These are phyloP conservation scores for Zophobas morio DNA, from an alignment of 1,140 invertebrate species.

Conservation along the genomic window DNA sequence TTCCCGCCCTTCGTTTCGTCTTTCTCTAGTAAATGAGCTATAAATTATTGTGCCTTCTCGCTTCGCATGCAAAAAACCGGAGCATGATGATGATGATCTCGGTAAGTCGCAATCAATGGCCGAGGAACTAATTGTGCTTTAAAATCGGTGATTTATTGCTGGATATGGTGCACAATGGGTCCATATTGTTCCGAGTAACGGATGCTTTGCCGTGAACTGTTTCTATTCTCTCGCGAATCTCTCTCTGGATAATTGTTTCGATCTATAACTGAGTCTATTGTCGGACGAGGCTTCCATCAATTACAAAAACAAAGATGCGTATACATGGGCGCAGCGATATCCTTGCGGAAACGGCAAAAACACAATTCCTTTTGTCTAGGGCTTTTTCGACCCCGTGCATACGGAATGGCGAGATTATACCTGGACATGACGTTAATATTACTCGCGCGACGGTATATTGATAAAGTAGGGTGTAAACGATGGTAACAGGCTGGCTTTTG, in stretches of 20 bases:
- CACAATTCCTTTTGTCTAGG: slow-evolving; percentile 4
- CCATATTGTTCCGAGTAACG: slow-evolving; percentile 23
- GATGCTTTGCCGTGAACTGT: slow-evolving; percentile 21
- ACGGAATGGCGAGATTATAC: slow-evolving; percentile 21
- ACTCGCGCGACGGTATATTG: neutral
- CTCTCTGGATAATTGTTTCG: slow-evolving; percentile 22
- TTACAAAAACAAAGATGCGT: slow-evolving; percentile 29
- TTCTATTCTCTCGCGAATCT: slow-evolving; percentile 17
- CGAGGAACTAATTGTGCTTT: neutral
- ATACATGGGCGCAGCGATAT: neutral
- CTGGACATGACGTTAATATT: slow-evolving; percentile 11
- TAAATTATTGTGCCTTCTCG: slow-evolving; percentile 62
- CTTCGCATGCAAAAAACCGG: slow-evolving; percentile 35
- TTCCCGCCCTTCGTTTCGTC: slow-evolving; percentile 58
- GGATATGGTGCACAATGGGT: slow-evolving; percentile 20
- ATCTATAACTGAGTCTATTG: slow-evolving; percentile 35
- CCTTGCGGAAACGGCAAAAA: slow-evolving; percentile 23
- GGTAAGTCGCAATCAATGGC: slow-evolving; percentile 5
- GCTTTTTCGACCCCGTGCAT: neutral
- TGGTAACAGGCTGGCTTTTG: neutral
- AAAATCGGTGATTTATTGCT: slow-evolving; percentile 34
- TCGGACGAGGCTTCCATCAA: slow-evolving; percentile 2
- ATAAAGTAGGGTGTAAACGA: slow-evolving; percentile 3
- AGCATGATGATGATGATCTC: slow-evolving; percentile 33
- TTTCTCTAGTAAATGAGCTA: slow-evolving; percentile 61